phyloP scores from a whole-genome alignment of 2,888 invertebrate species.

The Apodemia mormo region DNA sequence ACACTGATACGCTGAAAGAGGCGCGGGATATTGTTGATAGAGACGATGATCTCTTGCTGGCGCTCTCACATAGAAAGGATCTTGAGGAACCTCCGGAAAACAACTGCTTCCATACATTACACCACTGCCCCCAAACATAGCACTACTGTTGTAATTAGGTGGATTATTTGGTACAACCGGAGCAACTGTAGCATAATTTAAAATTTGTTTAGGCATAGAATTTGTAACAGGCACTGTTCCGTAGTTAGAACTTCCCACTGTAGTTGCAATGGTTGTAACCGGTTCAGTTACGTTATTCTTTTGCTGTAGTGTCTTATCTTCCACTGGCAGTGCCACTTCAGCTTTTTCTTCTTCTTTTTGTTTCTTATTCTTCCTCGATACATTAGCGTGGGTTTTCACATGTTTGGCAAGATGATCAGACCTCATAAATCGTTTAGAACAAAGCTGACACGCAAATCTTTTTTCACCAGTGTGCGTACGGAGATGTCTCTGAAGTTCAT shows the following conservation, averaged over 20 bases:
- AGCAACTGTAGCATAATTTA: conserved; percentile 61
- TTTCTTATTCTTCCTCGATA: conserved; percentile 76
- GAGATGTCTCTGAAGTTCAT: conserved; percentile 93
- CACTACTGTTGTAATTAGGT: conserved; percentile 51
- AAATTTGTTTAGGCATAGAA: conserved; percentile 51
- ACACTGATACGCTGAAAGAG: conserved; percentile 68
- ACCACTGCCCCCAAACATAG: conserved; percentile 53
- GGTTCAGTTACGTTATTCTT: conserved; percentile 24
- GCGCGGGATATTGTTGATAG: conserved; percentile 67
- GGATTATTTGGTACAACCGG: conserved; percentile 52
- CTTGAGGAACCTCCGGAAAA: conserved; percentile 67
- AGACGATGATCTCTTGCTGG: conserved; percentile 59
- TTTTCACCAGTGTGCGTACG: conserved; percentile 96
- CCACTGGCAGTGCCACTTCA: conserved; percentile 49
- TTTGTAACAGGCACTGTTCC: conserved; percentile 58
- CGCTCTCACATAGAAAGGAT: conserved; percentile 57
- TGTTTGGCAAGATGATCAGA: conserved; percentile 97
- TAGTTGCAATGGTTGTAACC: conserved; percentile 28
- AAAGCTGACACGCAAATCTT: conserved; percentile 92
- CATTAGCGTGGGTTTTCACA: conserved; percentile 91
- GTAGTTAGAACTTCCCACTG: conserved; percentile 59
- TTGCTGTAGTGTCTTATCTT: conserved; percentile 48
- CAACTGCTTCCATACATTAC: conserved; percentile 55
- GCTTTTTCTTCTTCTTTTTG: conserved; percentile 68
- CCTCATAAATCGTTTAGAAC: conserved; percentile 94